Evolutionary conservation across 2,113 vertebrate species (phyloP).

Genomic region (Triplophysa dalaica): DNA sequence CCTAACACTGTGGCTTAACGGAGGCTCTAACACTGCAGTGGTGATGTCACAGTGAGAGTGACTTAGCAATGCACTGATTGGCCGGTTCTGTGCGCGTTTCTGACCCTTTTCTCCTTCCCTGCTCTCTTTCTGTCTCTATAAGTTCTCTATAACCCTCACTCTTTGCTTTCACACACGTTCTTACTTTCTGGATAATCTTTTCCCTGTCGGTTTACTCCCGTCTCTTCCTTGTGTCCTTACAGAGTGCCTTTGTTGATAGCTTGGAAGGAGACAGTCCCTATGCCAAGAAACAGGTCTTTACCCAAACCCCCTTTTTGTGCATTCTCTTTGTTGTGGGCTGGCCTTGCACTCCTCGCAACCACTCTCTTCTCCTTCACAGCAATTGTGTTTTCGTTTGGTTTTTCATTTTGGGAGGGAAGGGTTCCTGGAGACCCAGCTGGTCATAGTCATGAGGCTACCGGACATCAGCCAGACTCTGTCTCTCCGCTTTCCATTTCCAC

Average conservation of each 20-base stretch:
- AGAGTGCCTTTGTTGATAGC: conserved; percentile 86
- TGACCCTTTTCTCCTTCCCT: conserved; percentile 11
- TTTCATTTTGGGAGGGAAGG: conserved; percentile 33
- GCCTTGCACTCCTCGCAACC: conserved; percentile 60
- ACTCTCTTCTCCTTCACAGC: conserved; percentile 45
- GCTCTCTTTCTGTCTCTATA: conserved; percentile 19
- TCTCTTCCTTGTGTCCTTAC: conserved; percentile 80
- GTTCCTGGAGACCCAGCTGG: conserved; percentile 43
- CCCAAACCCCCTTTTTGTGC: conserved; percentile 70
- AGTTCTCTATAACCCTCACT: conserved; percentile 1
- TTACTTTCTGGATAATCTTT: conserved; percentile 50
- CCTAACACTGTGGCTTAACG: conserved; percentile 20
- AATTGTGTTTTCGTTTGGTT: conserved; percentile 37
- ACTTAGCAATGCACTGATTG: conserved; percentile 16
- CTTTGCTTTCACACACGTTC: conserved; percentile 42
- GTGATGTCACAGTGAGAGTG: not conserved
- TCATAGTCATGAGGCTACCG: conserved; percentile 33
- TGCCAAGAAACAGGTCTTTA: conserved; percentile 83
- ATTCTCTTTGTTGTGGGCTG: conserved; percentile 73
- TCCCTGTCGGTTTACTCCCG: conserved; percentile 58
- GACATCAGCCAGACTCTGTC: conserved; percentile 35
- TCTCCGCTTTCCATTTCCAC: conserved; percentile 39
- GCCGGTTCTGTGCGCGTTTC: not conserved
- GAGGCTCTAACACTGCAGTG: not conserved
- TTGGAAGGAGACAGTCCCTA: conserved; percentile 85